Base-by-base conservation (phyloP, 1,140 invertebrate species). In the Stratiolaelaps scimitus region DNA sequence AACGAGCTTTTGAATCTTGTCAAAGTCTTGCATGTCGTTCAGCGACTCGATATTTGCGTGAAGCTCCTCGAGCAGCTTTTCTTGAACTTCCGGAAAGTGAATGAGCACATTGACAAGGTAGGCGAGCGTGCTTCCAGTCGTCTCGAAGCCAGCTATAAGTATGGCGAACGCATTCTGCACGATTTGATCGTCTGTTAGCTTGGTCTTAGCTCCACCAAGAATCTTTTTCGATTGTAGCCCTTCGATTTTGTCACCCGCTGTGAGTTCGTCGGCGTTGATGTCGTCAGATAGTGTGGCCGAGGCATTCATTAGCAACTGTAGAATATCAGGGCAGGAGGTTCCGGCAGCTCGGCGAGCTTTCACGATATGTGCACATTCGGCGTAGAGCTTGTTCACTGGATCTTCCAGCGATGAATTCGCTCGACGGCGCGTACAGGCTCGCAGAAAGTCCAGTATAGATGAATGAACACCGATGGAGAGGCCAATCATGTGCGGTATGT, bases 141-240 rank as follows among this genome's bases (percentile, higher is more conserved):
- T 60, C 10, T 60, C 53, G 15, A 20, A 60, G 2, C 23, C 23
- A n/a, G 53, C 53, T 15, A 26, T 34, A 2, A 60, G 23, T 5
- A 60, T 34, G 26, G 53, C 53, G 23, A 60, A 60, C 26, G 53
- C 53, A 34, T 60, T 60, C 26, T 26, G 23, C 53, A 60, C 53
- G 26, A 60, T 60, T 23, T 60, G 17, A 17, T 60, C 53, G 53
- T 60, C 53, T 15, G 53, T 60, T 34, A 60, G 26, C 34, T 60
- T 17, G 2, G 26, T 60, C 2, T 34, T 0, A 5, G 53, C 53
- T 23, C 4, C 47, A 19, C 19, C 20, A 23, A 28, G 5, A 7
- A 28, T 48, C 47, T 48, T 48, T 48, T 28, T 48, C 15, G 15
- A 23, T n/a, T n/a, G n/a, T 19, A 48, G 15, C 6, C 10, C 15